A percentile compares a stretch with the other conserved stretches of the same genome.
phyloP scores from a whole-genome alignment of 30 jellyfish, hydroid and myxozoan species.

The Chrysaora quinquecirrha region DNA sequence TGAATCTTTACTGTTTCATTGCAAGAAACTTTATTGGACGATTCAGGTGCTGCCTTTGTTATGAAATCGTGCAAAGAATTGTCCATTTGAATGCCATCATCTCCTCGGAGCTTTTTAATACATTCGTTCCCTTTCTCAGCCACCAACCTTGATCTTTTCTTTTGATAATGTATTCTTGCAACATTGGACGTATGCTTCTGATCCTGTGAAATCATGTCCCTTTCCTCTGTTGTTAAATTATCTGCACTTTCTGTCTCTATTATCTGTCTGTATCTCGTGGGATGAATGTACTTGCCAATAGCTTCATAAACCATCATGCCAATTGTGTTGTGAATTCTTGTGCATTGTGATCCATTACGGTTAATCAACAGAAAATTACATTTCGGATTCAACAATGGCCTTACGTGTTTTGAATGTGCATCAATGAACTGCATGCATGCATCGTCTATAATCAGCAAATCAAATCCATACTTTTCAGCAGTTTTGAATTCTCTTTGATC shows the following conservation, averaged over 20 bases:
- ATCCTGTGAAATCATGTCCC: neutral
- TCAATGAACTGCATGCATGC: neutral
- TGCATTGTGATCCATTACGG: neutral
- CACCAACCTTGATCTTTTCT: neutral
- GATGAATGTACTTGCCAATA: constrained; percentile 13
- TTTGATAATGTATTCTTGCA: neutral
- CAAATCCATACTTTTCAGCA: constrained; percentile 6
- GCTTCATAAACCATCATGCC: constrained; percentile 2
- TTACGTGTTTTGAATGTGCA: neutral
- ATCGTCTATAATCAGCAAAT: neutral
- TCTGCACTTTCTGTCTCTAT: constrained; percentile 4
- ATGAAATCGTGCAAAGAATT: no score
- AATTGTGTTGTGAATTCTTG: neutral
- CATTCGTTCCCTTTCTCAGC: neutral
- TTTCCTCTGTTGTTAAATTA: neutral
- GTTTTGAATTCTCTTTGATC: no score
- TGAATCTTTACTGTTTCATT: no score
- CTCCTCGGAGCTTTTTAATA: neutral
- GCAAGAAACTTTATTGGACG: no score
- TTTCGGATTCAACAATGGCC: neutral
- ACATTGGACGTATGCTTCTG: neutral
- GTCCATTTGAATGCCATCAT: no score
- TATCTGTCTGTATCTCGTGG: constrained; percentile 10
- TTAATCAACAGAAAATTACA: neutral
- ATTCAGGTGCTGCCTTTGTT: no score